Evolutionary conservation across 2,888 invertebrate genomes (phyloP), one percentile per base, ranked within the genome.

Genomic region (Parnassius smintheus): DNA sequence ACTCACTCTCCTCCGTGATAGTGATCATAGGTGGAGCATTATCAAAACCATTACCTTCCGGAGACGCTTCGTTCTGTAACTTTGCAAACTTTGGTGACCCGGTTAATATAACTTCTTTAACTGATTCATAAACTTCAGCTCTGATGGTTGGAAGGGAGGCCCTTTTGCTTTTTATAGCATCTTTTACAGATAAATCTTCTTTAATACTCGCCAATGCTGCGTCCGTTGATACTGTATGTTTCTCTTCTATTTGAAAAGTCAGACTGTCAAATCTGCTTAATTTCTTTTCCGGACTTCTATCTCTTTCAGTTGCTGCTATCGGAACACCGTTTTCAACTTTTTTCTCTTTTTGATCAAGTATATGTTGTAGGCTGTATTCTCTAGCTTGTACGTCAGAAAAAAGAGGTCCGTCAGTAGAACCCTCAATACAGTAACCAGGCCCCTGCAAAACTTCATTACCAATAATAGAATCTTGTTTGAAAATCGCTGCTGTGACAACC

Each of bases 401-500:
- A 61, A 92, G 70, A 0, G 92, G 91, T 1, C 92, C 92, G 54
- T 92, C 92, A 12, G 88, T 89, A 0, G 92, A 91, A 0, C 92
- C 91, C 76, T 93, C 92, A 25, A 92, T 85, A 59, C 88, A 88
- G 57, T 92, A 92, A 3, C 85, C 90, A 4, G 91, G 89, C 0
- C 88, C 90, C 75, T 88, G 88, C 12, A 88, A 68, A 12, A 77
- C 82, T 35, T 92, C 92, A 35, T 78, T 90, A 2, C 88, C 88
- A 65, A 92, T 92, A 7, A 92, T 89, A 1, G 93, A 88, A 75
- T 94, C 93, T 75, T 95, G 93, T 70, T 95, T 95, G 68, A 95
- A 93, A 52, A 95, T 92, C 0, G 95, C 95, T 0, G 95, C 94
- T 49, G 94, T 95, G 55, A 95, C 95, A 44, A 95, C 93, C 4